Conservation (phyloP, 2,797 vertebrate genomes). For the Hafferia zeledoni region DNA sequence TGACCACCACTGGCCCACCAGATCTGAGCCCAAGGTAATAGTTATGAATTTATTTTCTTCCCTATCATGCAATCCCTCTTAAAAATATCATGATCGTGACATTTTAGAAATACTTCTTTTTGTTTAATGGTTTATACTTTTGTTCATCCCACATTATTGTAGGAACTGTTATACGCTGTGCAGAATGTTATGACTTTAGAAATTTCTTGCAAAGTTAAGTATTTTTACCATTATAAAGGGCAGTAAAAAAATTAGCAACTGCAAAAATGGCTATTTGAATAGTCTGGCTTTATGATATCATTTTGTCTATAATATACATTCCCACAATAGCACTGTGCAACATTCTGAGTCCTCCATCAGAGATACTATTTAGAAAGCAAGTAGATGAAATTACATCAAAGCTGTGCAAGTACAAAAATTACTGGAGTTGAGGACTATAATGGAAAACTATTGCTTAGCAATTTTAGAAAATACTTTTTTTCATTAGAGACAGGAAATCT, state of each 20-base stretch:
- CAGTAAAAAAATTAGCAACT: neutral
- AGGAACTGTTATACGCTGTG: neutral
- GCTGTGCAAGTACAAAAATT: neutral
- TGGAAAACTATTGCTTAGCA: neutral
- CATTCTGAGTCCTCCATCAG: neutral
- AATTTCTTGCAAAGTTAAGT: neutral
- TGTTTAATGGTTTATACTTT: neutral
- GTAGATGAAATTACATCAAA: neutral
- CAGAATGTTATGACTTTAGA: neutral
- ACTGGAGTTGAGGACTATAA: neutral
- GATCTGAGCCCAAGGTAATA: constrained; percentile 91
- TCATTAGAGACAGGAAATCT: neutral
- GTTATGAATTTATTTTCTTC: neutral
- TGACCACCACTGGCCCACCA: constrained; percentile 81
- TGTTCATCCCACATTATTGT: neutral
- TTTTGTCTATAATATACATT: neutral
- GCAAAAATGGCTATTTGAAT: neutral
- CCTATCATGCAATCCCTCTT: neutral
- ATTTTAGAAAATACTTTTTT: neutral
- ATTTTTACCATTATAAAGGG: neutral
- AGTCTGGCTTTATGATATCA: neutral
- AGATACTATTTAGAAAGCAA: neutral
- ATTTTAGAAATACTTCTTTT: neutral
- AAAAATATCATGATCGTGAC: neutral
- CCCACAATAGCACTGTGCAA: neutral